These are phyloP conservation scores for Tamias sibiricus DNA, from an alignment of 2,113 vertebrate species.

Conservation along the genomic window DNA sequence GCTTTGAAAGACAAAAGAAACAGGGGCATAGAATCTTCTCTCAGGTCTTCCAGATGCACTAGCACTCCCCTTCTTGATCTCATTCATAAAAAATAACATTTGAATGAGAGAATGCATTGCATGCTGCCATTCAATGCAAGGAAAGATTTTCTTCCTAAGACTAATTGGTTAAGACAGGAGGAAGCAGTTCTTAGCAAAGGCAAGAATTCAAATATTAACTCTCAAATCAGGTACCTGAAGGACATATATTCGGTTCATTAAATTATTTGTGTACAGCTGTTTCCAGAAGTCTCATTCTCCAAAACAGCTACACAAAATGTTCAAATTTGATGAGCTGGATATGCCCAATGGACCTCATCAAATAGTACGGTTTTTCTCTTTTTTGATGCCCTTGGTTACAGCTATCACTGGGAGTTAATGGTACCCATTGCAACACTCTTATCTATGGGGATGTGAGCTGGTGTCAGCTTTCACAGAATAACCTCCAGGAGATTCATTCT, in stretches of 20 bases:
- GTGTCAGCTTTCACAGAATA: background rate
- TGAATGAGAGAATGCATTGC: background rate
- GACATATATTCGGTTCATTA: background rate
- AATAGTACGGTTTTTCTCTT: background rate
- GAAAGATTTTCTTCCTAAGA: constrained; percentile 7
- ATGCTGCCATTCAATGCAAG: background rate
- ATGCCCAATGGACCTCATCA: background rate
- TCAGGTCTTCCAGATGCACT: background rate
- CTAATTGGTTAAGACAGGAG: background rate
- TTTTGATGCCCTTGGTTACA: background rate
- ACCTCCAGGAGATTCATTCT: background rate
- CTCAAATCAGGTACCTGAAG: background rate
- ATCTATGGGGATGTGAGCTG: background rate
- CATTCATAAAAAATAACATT: constrained; percentile 10
- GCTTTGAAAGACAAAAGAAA: background rate
- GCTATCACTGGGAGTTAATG: background rate
- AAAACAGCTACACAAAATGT: background rate
- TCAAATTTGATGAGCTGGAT: background rate
- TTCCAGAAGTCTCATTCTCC: background rate
- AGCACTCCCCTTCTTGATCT: background rate
- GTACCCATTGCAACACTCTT: background rate
- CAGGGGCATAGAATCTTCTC: background rate
- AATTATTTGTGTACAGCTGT: background rate
- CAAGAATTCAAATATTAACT: background rate
- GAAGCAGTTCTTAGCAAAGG: background rate